Evolutionary conservation across 2,888 invertebrate genomes (phyloP).

Genomic region (Camponotus fellah): DNA sequence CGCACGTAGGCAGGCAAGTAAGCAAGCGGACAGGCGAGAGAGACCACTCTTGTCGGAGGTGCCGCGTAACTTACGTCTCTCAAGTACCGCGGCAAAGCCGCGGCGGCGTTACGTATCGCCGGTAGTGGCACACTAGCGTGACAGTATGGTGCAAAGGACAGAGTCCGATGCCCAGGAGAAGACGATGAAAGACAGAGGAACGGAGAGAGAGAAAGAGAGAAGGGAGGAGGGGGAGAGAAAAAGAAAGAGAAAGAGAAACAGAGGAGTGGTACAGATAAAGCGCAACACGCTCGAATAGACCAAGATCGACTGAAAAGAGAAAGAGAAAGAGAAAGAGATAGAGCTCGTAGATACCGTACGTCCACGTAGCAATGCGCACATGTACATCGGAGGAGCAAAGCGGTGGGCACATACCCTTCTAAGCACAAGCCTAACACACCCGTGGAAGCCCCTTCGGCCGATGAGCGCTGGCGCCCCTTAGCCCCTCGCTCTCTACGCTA

Average conservation of each 20-base stretch:
- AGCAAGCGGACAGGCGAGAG: conserved; percentile 4
- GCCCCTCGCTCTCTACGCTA: conserved; percentile 74
- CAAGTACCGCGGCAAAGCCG: conserved; percentile 46
- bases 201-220: conserved; percentile 53
- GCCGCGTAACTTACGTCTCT: conserved; percentile 51
- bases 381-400: conserved; percentile 55
- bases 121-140: conserved; percentile 58
- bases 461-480: conserved; percentile 80
- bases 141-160: conserved; percentile 52
- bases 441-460: conserved; percentile 82
- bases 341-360: conserved; percentile 62
- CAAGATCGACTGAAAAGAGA: conserved; percentile 35
- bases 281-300: conserved; percentile 39
- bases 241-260: conserved; percentile 14
- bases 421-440: conserved; percentile 78
- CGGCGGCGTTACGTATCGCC: conserved; percentile 66
- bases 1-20: conserved; percentile 10
- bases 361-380: conserved; percentile 60
- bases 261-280: conserved; percentile 42
- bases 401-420: conserved; percentile 74
- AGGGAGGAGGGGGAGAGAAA: conserved; percentile 47
- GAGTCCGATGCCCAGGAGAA: conserved; percentile 54
- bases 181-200: conserved; percentile 32
- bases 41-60: conserved; percentile 41
- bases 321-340: conserved; percentile 1